These are phyloP conservation scores for Oreochromis niloticus DNA, from an alignment of 2,113 vertebrate genomes.

Conservation along the genomic window DNA sequence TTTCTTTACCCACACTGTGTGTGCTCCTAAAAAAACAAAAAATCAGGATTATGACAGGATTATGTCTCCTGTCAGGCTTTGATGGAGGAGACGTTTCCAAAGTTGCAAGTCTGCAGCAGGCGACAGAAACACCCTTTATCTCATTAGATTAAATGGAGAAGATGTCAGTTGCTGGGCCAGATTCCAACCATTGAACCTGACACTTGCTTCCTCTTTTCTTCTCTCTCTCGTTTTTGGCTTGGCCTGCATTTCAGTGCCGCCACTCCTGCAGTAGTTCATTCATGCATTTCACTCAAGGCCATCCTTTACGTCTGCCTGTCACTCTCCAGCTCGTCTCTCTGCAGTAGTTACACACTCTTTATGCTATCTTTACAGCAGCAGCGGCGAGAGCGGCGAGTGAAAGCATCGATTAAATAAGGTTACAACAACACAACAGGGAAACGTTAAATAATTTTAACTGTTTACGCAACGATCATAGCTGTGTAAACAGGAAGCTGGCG, in stretches of 20 bases:
- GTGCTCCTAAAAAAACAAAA: neutral
- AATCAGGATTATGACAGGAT: neutral
- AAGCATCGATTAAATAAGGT: neutral
- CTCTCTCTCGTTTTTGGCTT: neutral
- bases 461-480: neutral
- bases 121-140: conserved; percentile 40
- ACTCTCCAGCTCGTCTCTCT: neutral
- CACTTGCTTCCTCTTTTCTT: conserved; percentile 7
- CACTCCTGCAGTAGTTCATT: conserved; percentile 2
- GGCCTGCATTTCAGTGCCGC: neutral
- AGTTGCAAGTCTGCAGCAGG: neutral
- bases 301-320: conserved; percentile 11
- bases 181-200: conserved; percentile 34
- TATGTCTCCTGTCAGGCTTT: neutral
- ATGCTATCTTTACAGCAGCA: neutral
- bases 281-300: conserved; percentile 35
- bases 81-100: neutral
- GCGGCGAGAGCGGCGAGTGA: neutral
- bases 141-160: conserved; percentile 43
- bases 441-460: neutral
- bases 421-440: neutral
- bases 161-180: conserved; percentile 31
- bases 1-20: neutral
- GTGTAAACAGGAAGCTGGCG: conserved; percentile 5
- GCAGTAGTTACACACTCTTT: neutral